phyloP scores from a whole-genome alignment of 1,140 invertebrate species.

The Ceratina japonica region DNA sequence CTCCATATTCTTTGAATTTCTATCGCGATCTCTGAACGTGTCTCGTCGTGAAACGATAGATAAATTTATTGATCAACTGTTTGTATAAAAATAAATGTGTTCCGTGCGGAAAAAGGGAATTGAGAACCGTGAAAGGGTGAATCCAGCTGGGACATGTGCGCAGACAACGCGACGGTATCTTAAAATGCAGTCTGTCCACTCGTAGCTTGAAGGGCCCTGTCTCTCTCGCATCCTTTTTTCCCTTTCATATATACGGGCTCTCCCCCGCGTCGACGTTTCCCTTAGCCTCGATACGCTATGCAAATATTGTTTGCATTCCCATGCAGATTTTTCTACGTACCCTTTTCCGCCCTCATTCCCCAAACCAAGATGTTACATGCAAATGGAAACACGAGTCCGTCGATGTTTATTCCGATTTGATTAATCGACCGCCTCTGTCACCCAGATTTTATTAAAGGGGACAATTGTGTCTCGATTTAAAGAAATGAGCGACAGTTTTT shows the following conservation, averaged over 20 bases:
- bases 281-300: slow-evolving; percentile 5
- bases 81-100: no score
- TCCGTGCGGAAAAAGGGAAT: neutral
- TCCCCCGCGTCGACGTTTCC: slow-evolving; percentile 22
- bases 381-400: neutral
- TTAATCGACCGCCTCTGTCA: slow-evolving; percentile 30
- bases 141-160: slow-evolving; percentile 41
- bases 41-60: no score
- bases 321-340: slow-evolving; percentile 8
- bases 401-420: slow-evolving; percentile 20
- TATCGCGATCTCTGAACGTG: no score
- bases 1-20: no score
- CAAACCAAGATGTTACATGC: slow-evolving; percentile 7
- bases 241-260: slow-evolving; percentile 42
- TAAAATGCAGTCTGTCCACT: slow-evolving; percentile 46
- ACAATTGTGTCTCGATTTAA: no score
- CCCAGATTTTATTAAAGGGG: slow-evolving; percentile 10
- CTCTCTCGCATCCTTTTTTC: slow-evolving; percentile 1
- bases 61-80: no score
- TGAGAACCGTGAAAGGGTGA: slow-evolving; percentile 44
- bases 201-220: slow-evolving; percentile 30
- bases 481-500: no score
- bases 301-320: slow-evolving; percentile 44
- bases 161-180: slow-evolving; percentile 50
- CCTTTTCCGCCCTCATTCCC: no score